Evolutionary conservation across 37 sponge, comb jelly and placozoan genomes (phyloP).

Genomic region (Dysidea cf. avara): DNA sequence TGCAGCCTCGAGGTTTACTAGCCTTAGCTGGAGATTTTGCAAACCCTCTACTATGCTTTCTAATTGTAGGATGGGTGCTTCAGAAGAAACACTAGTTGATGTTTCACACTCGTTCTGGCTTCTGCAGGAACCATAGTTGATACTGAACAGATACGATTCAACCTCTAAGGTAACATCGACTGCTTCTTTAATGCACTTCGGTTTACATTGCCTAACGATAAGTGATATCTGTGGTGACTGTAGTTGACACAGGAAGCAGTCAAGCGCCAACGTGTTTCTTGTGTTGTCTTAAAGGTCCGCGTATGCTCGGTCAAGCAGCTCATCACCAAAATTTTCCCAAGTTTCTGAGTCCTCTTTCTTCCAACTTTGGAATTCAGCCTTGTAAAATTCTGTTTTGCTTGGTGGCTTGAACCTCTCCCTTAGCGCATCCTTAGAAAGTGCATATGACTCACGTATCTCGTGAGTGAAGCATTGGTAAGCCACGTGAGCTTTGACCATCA

Average conservation of each 20-base stretch:
- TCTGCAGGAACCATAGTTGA: no score
- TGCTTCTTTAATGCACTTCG: background rate
- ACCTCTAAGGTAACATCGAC: slow-evolving; percentile 5
- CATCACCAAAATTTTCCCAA: background rate
- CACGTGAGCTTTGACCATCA: background rate
- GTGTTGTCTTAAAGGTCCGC: slow-evolving; percentile 9
- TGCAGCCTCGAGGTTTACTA: no score
- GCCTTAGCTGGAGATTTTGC: no score
- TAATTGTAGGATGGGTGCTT: no score
- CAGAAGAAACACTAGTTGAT: no score
- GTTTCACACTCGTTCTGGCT: no score
- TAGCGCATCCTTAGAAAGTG: slow-evolving; percentile 1
- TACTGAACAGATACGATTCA: slow-evolving; percentile 11
- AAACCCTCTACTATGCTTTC: no score
- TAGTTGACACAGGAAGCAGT: slow-evolving; percentile 6
- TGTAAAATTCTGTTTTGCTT: background rate
- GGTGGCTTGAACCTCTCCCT: slow-evolving; percentile 6
- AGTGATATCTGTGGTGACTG: background rate
- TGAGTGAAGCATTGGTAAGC: background rate
- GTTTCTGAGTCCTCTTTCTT: background rate
- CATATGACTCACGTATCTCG: background rate
- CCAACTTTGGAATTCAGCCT: background rate
- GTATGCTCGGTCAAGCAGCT: slow-evolving; percentile 6
- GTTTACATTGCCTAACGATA: slow-evolving; percentile 1
- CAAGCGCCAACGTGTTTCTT: background rate